Evolutionary conservation across 2,888 invertebrate genomes (phyloP), one percentile per base, ranked within the genome.

Genomic region (Mimumesa dahlbomi): DNA sequence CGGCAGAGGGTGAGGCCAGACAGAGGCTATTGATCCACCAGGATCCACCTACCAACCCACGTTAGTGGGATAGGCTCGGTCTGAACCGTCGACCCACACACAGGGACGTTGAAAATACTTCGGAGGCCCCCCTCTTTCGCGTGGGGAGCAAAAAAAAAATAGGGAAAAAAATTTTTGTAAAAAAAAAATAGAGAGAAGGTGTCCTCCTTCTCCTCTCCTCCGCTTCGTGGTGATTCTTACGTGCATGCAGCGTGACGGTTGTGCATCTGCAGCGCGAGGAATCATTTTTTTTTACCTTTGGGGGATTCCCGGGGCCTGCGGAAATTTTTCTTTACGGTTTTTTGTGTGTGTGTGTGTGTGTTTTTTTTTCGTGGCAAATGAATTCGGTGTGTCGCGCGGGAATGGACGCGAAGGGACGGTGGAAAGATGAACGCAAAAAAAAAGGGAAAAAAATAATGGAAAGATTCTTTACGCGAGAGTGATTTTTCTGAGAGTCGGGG

Each of bases 61-160:
- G 83, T 83, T 85, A 86, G 86, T 87, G 85, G 87, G 85, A 86
- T 85, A 87, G 87, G 86, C 86, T 87, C 85, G 85, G 87, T 83
- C 83, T 84, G 79, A 85, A 83, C 81, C 82, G 81, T 75, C 82
- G 82, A 84, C 80, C 80, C 75, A 79, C 77, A 74, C 81, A 63
- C 62, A 50, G 21, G 14, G 52, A 70, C 62, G 62, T 49, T 40
- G 59, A 69, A 72, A 73, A 69, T 73, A 53, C 61, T 67, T 58
- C 63, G 43, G 40, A 42, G 31, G 19, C 42, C 40, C 21, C 46
- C 42, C 18, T 13, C 49, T 14, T 36, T 43, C 36, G 18, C n/a
- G n/a, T n/a, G n/a, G n/a, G n/a, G n/a, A n/a, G n/a, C n/a, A n/a
- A n/a, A n/a, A n/a, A n/a, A n/a, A n/a, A n/a, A n/a, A n/a, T n/a